phyloP scores from a whole-genome alignment of 1,140 invertebrate genomes.

The Steinernema khuongi region DNA sequence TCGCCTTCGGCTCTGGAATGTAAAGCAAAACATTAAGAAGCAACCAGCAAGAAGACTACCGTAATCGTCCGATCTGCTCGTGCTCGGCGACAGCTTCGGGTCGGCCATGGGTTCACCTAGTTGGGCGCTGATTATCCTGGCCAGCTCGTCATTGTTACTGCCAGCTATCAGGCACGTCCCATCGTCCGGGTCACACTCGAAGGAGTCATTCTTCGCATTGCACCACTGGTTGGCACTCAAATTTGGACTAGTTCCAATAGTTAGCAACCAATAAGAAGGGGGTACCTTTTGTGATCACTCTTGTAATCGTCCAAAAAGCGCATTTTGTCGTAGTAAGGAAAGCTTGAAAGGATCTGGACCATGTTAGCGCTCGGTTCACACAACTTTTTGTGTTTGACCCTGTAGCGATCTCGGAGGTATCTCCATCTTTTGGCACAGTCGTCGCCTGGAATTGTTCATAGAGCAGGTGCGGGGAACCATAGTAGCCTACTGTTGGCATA shows the following conservation, averaged over 20 bases:
- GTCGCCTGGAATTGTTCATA: not conserved
- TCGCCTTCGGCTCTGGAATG: not conserved
- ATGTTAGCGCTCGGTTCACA: not conserved
- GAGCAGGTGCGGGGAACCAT: too few species aligned
- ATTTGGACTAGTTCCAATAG: not conserved
- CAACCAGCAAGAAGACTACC: not conserved
- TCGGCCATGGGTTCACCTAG: not conserved
- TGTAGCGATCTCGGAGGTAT: not conserved
- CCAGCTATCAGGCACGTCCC: not conserved
- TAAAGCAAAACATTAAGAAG: not conserved
- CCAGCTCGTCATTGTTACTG: not conserved
- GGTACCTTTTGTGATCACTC: not conserved
- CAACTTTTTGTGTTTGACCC: not conserved
- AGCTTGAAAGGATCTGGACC: not conserved
- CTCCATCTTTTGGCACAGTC: not conserved
- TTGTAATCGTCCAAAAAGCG: conserved; percentile 2
- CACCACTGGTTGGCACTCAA: not conserved
- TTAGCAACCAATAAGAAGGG: not conserved
- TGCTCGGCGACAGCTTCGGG: conserved; percentile 1
- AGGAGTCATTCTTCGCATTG: not conserved
- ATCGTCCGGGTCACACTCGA: not conserved
- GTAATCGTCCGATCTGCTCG: not conserved
- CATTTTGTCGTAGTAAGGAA: conserved; percentile 11
- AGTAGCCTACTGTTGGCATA: too few species aligned
- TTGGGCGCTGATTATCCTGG: not conserved